Percentiles rank a stretch among this genome's conserved stretches.
These are phyloP conservation scores for Mormyrops attenuatus DNA, from an alignment of 2,797 vertebrate species.

Conservation along the genomic window DNA sequence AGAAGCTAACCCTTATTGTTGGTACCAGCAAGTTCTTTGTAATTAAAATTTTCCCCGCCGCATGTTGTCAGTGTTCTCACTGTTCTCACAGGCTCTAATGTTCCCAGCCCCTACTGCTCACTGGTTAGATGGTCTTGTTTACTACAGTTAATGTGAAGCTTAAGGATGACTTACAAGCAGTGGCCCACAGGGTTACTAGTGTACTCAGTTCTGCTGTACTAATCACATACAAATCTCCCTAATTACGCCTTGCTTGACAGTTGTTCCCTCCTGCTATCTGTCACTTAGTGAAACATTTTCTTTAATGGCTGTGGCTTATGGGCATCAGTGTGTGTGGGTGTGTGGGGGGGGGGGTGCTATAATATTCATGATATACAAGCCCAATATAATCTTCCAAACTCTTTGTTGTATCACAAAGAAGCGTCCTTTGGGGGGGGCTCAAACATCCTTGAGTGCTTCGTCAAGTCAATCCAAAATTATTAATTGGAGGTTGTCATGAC, in stretches of 20 bases:
- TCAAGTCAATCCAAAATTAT: background rate
- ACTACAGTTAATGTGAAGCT: slow-evolving; percentile 37
- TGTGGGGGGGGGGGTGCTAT: background rate
- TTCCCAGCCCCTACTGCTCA: background rate
- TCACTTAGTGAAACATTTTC: background rate
- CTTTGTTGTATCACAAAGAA: background rate
- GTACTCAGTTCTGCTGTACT: slow-evolving; percentile 34
- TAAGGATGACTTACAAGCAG: slow-evolving; percentile 31
- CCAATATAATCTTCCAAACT: background rate
- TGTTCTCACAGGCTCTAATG: no score
- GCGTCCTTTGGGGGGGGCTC: background rate
- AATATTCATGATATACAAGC: background rate
- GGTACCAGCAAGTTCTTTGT: background rate
- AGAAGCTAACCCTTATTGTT: background rate
- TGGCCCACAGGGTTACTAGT: slow-evolving; percentile 30
- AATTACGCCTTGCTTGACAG: slow-evolving; percentile 37
- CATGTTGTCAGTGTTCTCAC: background rate
- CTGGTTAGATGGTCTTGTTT: background rate
- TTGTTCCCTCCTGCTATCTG: slow-evolving; percentile 23
- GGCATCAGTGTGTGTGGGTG: background rate
- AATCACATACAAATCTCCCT: slow-evolving; percentile 42
- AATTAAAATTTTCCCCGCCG: background rate
- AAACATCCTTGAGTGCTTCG: background rate
- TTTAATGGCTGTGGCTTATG: background rate
- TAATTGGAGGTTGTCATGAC: background rate